Conservation (phyloP, 2,888 invertebrate genomes). For the Caenorhabditis auriculariae region DNA sequence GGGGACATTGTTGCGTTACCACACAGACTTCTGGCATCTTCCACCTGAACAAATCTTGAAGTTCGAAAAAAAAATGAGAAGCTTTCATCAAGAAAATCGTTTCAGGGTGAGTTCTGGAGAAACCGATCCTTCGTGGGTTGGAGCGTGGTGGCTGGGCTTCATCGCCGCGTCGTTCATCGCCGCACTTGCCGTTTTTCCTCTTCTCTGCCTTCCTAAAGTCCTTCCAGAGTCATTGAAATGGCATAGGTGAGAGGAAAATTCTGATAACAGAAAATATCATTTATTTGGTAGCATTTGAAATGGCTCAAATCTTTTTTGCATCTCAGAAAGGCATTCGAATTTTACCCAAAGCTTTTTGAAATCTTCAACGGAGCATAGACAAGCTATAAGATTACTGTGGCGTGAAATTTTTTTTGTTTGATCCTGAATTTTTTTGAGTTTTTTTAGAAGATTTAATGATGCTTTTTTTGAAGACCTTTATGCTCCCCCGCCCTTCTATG, state of each 20-base stretch:
- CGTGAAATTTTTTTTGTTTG: no score
- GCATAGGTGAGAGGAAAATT: constrained; percentile 44
- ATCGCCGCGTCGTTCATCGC: constrained; percentile 69
- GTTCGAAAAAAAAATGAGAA: constrained; percentile 5
- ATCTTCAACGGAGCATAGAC: no score
- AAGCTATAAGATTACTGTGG: no score
- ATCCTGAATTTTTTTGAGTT: neutral
- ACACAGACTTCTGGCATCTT: constrained; percentile 65
- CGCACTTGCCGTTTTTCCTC: constrained; percentile 74
- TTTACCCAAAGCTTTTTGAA: neutral
- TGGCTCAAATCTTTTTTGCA: no score
- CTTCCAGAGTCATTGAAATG: constrained; percentile 70
- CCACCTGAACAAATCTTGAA: constrained; percentile 46
- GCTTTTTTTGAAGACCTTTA: neutral
- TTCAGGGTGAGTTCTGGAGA: constrained; percentile 49
- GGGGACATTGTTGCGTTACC: constrained; percentile 78
- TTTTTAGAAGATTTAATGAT: neutral
- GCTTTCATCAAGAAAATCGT: neutral
- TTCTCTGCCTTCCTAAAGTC: constrained; percentile 76
- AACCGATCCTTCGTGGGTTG: constrained; percentile 72
- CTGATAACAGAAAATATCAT: no score
- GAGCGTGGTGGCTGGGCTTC: constrained; percentile 85
- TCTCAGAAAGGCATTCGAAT: neutral
- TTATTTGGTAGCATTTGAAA: no score
- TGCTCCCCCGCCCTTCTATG: no score